Conservation (phyloP, 2,797 vertebrate species). For the Leuciscus waleckii region DNA sequence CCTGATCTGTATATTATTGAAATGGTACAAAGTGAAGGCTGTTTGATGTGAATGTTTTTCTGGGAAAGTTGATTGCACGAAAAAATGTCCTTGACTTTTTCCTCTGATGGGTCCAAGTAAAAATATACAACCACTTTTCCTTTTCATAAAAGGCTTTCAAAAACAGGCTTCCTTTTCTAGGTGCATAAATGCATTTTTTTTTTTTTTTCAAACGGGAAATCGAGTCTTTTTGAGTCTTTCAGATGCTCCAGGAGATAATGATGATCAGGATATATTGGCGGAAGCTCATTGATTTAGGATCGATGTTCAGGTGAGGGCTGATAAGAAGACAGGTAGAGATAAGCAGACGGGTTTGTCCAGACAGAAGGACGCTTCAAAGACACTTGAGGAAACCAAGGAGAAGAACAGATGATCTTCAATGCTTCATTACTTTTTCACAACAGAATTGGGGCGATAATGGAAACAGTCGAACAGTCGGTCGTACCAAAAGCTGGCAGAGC, state of each 20-base stretch:
- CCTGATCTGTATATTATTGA: background rate
- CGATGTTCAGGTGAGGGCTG: slow-evolving; percentile 74
- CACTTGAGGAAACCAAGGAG: background rate
- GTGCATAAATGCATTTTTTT: background rate
- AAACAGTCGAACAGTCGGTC: background rate
- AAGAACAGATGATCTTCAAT: slow-evolving; percentile 1
- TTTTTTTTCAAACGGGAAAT: background rate
- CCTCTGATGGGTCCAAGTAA: background rate
- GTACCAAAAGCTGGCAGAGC: background rate
- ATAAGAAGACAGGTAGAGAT: slow-evolving; percentile 69
- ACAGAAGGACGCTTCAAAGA: slow-evolving; percentile 41
- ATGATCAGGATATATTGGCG: slow-evolving; percentile 75
- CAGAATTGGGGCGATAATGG: slow-evolving; percentile 5
- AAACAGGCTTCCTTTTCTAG: background rate
- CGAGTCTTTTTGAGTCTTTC: slow-evolving; percentile 38
- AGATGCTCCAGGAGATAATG: slow-evolving; percentile 60
- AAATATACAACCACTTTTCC: background rate
- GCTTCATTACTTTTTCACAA: slow-evolving; percentile 38
- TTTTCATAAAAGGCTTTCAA: background rate
- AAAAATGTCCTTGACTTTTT: background rate
- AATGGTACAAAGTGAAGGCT: background rate
- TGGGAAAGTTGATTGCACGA: background rate
- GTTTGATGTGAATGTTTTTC: background rate
- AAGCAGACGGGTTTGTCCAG: slow-evolving; percentile 25
- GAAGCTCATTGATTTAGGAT: slow-evolving; percentile 77